Evolutionary conservation across 92 coral and sea anemone species (phyloP).

Genomic region (Epizoanthus ramosus): DNA sequence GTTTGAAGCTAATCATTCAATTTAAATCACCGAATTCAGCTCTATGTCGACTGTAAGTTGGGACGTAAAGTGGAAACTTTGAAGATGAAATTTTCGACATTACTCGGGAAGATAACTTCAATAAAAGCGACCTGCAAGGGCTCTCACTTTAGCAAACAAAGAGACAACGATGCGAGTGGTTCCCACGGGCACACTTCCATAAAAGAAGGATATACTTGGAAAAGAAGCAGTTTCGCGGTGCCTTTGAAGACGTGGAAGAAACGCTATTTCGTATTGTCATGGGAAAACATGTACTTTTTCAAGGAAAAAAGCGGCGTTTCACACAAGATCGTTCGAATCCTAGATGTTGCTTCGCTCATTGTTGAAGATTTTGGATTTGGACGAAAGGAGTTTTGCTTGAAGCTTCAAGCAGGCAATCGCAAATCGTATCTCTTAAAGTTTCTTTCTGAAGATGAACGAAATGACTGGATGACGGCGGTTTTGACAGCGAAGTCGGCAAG

Average conservation of each 20-base stretch:
- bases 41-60: conserved; percentile 24
- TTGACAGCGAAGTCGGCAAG: conserved; percentile 82
- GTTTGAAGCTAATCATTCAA: not conserved
- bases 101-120: conserved; percentile 59
- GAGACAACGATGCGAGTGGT: conserved; percentile 45
- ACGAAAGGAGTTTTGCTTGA: conserved; percentile 71
- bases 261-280: conserved; percentile 70
- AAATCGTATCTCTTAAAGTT: conserved; percentile 68
- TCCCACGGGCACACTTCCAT: conserved; percentile 41
- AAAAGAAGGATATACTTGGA: conserved; percentile 84
- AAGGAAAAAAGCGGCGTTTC: conserved; percentile 72
- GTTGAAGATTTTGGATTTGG: conserved; percentile 80
- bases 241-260: conserved; percentile 69
- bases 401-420: conserved; percentile 67
- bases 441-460: conserved; percentile 72
- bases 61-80: not conserved
- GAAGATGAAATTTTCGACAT: conserved; percentile 58
- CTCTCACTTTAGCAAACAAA: conserved; percentile 49
- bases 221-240: conserved; percentile 46
- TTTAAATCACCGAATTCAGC: not conserved
- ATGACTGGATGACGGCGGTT: conserved; percentile 89
- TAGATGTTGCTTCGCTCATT: conserved; percentile 81
- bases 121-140: conserved; percentile 16
- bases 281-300: conserved; percentile 69
- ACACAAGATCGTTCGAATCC: conserved; percentile 68